A percentile compares a stretch with the other conserved stretches of the same genome.
These are phyloP conservation scores for Abscondita cerata DNA, from an alignment of 2,888 invertebrate genomes.

Conservation along the genomic window DNA sequence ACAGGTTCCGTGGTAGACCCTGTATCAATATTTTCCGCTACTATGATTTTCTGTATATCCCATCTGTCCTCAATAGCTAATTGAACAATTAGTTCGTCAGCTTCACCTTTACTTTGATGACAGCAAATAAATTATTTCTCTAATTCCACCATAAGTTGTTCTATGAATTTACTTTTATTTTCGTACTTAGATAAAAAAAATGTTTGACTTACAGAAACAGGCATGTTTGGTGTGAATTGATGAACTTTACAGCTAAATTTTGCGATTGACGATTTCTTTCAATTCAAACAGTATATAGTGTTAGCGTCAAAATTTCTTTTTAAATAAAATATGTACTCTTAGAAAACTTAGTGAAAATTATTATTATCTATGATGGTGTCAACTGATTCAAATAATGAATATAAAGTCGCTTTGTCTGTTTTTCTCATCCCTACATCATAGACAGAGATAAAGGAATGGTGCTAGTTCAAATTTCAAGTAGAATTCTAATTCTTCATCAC, in stretches of 20 bases:
- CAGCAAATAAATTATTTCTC: background rate
- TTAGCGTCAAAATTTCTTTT: constrained; percentile 4
- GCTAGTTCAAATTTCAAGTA: no score
- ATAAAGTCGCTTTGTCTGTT: no score
- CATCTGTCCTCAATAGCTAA: background rate
- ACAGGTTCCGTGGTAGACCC: no score
- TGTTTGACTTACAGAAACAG: background rate
- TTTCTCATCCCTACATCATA: no score
- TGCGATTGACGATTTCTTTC: background rate
- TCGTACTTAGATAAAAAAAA: constrained; percentile 5
- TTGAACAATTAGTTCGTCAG: background rate
- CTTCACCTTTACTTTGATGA: constrained; percentile 1
- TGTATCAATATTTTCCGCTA: no score
- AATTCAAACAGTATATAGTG: background rate
- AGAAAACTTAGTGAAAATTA: background rate
- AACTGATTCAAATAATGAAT: no score
- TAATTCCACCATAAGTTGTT: background rate
- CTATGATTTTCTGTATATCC: background rate
- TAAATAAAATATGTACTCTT: background rate
- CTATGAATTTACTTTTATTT: constrained; percentile 2
- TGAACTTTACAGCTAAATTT: background rate
- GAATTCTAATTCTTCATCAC: no score
- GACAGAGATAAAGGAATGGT: no score
- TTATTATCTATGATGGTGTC: no score
- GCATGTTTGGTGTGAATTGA: constrained; percentile 1